Base-by-base conservation (phyloP, 2,797 vertebrate genomes). In the Danio aesculapii region DNA sequence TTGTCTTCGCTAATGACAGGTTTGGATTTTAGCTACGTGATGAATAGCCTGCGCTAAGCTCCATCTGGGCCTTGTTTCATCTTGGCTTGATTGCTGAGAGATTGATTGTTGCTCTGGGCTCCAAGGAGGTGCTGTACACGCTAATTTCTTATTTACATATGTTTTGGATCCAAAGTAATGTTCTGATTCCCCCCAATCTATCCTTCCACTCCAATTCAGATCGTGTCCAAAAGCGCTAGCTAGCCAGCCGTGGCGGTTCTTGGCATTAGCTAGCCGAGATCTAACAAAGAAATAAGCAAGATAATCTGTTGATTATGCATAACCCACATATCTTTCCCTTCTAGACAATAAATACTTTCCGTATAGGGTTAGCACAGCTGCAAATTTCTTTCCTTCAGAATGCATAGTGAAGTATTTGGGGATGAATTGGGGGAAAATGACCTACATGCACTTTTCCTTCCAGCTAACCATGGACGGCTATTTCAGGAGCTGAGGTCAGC, bases 401-500 rank as follows among this genome's bases (percentile, higher is more conserved):
- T 41, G n/a, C 53, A 59, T 39, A 41, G 43, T 59, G 19, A 76
- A 55, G 41, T 21, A 17, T 61, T 8, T 17, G 12, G 10, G 49
- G n/a, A 50, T 55, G 75, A 76, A 62, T 53, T 46, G 9, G 61
- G 78, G 78, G 70, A 47, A 73, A 66, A 80, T 53, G 0, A 46
- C 17, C 50, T 47, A 66, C 78, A 16, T 64, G 43, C 8, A 6
- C 41, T 50, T 30, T 80, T 76, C 80, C 77, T 74, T 57, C 58
- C 77, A 57, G 85, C 72, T 53, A 49, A 67, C 72, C 52, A 49
- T 57, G 44, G 52, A 80, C 5, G 62, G 57, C 73, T 86, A 80
- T 84, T 86, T 84, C 71, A 75, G 44, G 68, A 71, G 66, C 74
- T 69, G 69, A 81, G 59, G 70, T 81, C 64, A 68, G 55, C 43